Base-by-base conservation (phyloP, 2,797 vertebrate genomes). In the Pseudopleuronectes americanus region DNA sequence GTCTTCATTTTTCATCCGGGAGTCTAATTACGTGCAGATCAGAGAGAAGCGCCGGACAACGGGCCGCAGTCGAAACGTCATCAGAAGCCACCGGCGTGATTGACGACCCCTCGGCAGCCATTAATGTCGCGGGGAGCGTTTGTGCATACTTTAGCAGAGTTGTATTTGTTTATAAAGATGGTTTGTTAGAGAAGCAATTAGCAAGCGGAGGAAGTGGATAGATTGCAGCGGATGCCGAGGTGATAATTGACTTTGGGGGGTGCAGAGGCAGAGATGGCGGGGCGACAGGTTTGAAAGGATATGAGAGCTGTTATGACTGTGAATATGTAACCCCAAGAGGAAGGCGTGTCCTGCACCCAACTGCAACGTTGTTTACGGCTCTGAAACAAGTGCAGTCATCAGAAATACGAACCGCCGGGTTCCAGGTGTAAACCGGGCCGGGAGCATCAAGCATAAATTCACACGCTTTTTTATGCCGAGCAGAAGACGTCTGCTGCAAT, bases 221-320 rank as follows among this genome's bases (percentile, higher is more conserved):
- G 74, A 89, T 71, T 81, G 76, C 70, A 45, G 81, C 26, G 67
- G 82, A 92, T 86, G 86, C 79, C 51, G 79, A 87, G 87, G 86
- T 89, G 83, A 91, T 89, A 89, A 90, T 89, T 86, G 87, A 82
- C 79, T 87, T 85, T 80, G 72, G 14, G 82, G 85, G 85, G 62
- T 69, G 79, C 51, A 49, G 71, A 68, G 54, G 56, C 31, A 71
- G 71, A 71, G 68, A 62, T 45, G 43, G 17, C 17, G 41, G 6
- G 14, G 12, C 14, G 41, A 3, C 14, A 73, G 72, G 62, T 63
- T 56, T 72, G 74, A 84, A 96, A 96, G 95, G 95, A 96, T 96
- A 96, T 96, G 82, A 97, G 88, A 65, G 95, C 95, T 28, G 96
- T 96, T 87, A 95, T 89, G 68, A 96, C 80, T 45, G 95, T 94